Evolutionary conservation across 2,113 vertebrate species (phyloP), one percentile per base, ranked within the genome.

Genomic region (Isurus oxyrinchus): DNA sequence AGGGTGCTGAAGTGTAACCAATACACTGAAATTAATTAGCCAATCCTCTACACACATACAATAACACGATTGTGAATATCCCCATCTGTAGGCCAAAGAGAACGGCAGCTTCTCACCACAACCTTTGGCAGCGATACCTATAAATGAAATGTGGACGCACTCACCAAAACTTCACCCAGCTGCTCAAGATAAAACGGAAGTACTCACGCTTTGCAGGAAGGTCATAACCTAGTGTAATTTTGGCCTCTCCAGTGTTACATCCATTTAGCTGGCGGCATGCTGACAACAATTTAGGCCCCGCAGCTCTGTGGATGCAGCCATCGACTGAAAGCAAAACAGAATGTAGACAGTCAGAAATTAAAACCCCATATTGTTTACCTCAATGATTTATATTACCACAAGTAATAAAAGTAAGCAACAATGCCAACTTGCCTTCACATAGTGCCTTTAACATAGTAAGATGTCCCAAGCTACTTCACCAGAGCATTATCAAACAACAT

Each of bases 181-280:
- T 23, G 57, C 35, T 21, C 11, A 6, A 23, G 14, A 66, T 19
- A 94, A 94, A 66, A 63, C 23, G 44, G 35, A 31, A 94, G 93
- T 97, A 99, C 99, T 99, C 97, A 99, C 99, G 98, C 98, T 98
- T 99, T 96, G 99, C 99, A 95, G 99, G 99, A 72, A 99, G 98
- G 97, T 99, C 98, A 1, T 99, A 99, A 63, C 99, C 99, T 96
- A 99, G 98, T 40, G 99, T 99, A 90, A 99, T 99, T 97, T 99
- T 99, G 57, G 99, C 99, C 96, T 99, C 98, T 94, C 99, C 99
- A 0, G 99, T 99, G 94, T 99, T 98, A 96, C 99, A 99, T 97
- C 99, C 99, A 0, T 98, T 98, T 97, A 99, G 98, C 81, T 98
- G 98, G 96, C 98, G 98, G 96, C 99, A 99, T 97, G 99, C 99